Percentiles rank a stretch among this genome's conserved stretches.
Evolutionary conservation across 2,113 vertebrate species (phyloP).

Genomic region (Elgaria multicarinata): DNA sequence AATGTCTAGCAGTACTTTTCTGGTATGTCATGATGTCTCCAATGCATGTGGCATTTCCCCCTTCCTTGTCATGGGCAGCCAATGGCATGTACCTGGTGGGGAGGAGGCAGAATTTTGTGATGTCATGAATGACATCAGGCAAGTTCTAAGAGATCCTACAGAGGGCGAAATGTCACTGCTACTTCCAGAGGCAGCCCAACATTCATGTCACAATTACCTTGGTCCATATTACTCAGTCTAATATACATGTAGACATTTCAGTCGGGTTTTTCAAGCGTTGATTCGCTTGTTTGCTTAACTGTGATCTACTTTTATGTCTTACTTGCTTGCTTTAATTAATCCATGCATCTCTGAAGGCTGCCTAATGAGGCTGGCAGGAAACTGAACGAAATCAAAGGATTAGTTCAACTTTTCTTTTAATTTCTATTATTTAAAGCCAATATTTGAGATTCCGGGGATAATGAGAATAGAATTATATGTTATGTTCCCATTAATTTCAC

Average conservation of each 20-base stretch:
- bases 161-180: neutral
- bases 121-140: neutral
- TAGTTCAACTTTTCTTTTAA: constrained; percentile 37
- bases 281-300: neutral
- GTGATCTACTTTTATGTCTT: neutral
- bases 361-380: constrained; percentile 21
- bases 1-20: neutral
- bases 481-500: constrained; percentile 35
- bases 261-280: neutral
- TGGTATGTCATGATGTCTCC: neutral
- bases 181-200: neutral
- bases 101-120: neutral
- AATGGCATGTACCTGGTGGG: no score
- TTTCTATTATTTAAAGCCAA: constrained; percentile 48
- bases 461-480: constrained; percentile 26
- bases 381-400: constrained; percentile 16
- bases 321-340: neutral
- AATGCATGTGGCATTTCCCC: neutral
- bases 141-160: neutral
- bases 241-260: neutral
- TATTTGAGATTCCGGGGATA: constrained; percentile 47
- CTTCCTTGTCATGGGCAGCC: neutral
- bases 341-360: neutral
- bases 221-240: neutral
- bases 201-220: neutral